These are phyloP conservation scores for Heliocidaris tuberculata DNA, from an alignment of 35 echinoderm and acorn worm species.

Conservation along the genomic window DNA sequence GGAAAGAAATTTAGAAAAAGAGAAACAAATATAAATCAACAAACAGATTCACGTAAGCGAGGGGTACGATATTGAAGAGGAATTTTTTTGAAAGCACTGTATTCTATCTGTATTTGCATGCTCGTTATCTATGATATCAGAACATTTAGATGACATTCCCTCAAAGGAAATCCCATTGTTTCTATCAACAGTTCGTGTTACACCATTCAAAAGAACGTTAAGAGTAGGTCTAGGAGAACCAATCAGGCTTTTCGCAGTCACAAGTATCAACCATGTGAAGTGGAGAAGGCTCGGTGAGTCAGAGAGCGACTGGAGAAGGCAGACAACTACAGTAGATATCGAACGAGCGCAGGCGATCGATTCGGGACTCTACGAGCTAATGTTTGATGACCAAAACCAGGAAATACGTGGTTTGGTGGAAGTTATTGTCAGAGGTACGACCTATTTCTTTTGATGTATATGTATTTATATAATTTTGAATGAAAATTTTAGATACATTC, in stretches of 20 bases:
- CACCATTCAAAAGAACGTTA: slow-evolving; percentile 15
- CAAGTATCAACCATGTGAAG: not conserved
- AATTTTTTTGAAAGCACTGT: too few relatives aligned
- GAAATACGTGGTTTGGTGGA: not conserved
- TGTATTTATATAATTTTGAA: not conserved
- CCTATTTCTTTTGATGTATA: not conserved
- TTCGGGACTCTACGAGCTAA: slow-evolving; percentile 19
- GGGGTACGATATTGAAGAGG: too few relatives aligned
- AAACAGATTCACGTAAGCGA: too few relatives aligned
- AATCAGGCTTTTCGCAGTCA: not conserved
- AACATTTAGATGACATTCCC: too few relatives aligned
- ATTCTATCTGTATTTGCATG: too few relatives aligned
- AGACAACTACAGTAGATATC: slow-evolving; percentile 25
- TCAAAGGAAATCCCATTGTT: too few relatives aligned
- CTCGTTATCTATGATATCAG: too few relatives aligned
- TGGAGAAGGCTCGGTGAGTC: slow-evolving; percentile 21
- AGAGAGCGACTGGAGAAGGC: slow-evolving; percentile 26
- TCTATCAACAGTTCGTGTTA: not conserved
- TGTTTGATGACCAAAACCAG: not conserved
- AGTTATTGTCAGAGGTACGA: slow-evolving; percentile 34
- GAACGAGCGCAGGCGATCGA: slow-evolving; percentile 36
- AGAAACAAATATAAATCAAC: too few relatives aligned
- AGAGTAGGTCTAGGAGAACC: slow-evolving; percentile 15
- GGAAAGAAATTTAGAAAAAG: too few relatives aligned
- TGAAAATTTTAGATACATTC: too few relatives aligned